phyloP scores from a whole-genome alignment of 1,140 invertebrate species.

The Apis florea region DNA sequence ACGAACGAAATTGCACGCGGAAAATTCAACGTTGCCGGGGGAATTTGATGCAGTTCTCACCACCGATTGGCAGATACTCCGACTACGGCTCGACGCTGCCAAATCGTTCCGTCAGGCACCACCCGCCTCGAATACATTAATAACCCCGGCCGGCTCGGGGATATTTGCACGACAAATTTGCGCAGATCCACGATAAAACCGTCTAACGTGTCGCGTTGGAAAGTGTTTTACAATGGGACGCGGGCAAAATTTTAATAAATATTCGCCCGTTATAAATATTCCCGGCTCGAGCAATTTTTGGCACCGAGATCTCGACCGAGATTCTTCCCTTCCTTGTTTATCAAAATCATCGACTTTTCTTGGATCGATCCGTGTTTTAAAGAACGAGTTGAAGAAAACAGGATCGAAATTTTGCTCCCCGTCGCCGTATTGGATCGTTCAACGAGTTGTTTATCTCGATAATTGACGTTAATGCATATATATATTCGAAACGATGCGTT shows the following conservation, averaged over 20 bases:
- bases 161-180: constrained; percentile 48
- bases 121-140: constrained; percentile 58
- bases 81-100: constrained; percentile 57
- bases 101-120: constrained; percentile 62
- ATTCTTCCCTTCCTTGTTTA: too few species aligned
- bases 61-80: constrained; percentile 64
- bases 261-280: constrained; percentile 4
- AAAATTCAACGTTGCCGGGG: constrained; percentile 61
- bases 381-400: too few species aligned
- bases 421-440: too few species aligned
- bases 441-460: too few species aligned
- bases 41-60: constrained; percentile 65
- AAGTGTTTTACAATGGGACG: constrained; percentile 23
- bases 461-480: too few species aligned
- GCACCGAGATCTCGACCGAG: too few species aligned
- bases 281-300: background rate
- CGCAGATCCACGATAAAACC: constrained; percentile 32
- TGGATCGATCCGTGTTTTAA: too few species aligned
- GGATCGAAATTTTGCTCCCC: too few species aligned
- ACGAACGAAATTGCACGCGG: too few species aligned
- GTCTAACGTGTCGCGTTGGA: constrained; percentile 30
- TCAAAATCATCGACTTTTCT: too few species aligned
- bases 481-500: too few species aligned
- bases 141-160: constrained; percentile 30
- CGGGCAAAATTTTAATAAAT: constrained; percentile 7